Base-by-base conservation (phyloP, 30 jellyfish, hydroid and myxozoan genomes). In the Hydractinia echinata region DNA sequence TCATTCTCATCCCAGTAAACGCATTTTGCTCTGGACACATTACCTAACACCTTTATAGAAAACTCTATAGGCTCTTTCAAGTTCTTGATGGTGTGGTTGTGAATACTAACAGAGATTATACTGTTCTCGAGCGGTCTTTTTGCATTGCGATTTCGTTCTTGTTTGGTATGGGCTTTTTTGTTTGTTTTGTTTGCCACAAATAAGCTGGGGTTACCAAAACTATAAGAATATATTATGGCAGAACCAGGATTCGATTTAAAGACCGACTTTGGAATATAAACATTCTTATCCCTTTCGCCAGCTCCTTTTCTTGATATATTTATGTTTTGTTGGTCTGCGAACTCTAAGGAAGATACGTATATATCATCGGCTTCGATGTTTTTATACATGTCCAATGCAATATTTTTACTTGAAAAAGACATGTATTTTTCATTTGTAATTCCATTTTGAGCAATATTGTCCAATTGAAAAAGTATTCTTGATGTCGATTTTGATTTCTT, bases 81-180 rank as follows among this genome's bases (percentile, higher is more conserved):
- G 39, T 64, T 64, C 4, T 13, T 7, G 10, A 64, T 51, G 0
- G 74, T 64, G 19, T 51, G 19, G 39, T 64, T 64, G 74, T 64
- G 74, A n/a, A 64, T 13, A 64, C 74, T 64, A 7, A 64, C 74
- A 64, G 74, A 64, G 51, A 64, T 3, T n/a, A 64, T 64, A 51
- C 74, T 51, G 4, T 64, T 51, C 10, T 51, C 39, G 8, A 64
- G 39, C 74, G 39, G 39, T 51, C 9, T 44, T n/a, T 7, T 13
- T 6, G 19, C 39, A 6, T 64, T 64, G 44, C 44, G 16, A 64
- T 64, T 64, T 13, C 4, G 0, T 16, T 16, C 18, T 51, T 64
- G 74, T 64, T 6, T 64, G 44, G 44, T 64, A 44, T 64, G 6
- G 18, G 18, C 0, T 6, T 13, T 64, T 64, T 30, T 64, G 9